Evolutionary conservation across 1,140 invertebrate genomes (phyloP).

Genomic region (Listronotus bonariensis): DNA sequence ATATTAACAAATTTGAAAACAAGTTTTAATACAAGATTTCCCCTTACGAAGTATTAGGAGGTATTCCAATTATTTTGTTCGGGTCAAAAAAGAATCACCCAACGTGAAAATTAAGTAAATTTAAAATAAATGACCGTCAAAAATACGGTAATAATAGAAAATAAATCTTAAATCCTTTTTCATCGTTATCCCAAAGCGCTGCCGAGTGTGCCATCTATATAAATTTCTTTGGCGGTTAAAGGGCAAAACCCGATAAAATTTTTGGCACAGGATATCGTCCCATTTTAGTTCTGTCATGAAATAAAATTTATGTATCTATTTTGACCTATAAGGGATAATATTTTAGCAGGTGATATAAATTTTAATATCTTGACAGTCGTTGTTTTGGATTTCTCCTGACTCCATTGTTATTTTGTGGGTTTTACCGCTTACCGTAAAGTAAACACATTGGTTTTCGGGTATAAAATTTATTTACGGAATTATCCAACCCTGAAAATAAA

Average conservation of each 20-base stretch:
- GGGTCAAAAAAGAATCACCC: no score
- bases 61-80: no score
- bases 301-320: conserved; percentile 25
- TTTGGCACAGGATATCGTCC: conserved; percentile 24
- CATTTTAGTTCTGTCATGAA: conserved; percentile 27
- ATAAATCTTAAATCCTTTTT: conserved; percentile 19
- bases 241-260: conserved; percentile 27
- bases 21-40: no score
- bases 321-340: conserved; percentile 26
- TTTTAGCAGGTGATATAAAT: conserved; percentile 29
- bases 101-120: no score
- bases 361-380: conserved; percentile 18
- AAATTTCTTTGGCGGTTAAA: conserved; percentile 14
- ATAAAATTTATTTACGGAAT: no score
- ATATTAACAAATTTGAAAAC: no score
- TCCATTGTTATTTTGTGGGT: conserved; percentile 1
- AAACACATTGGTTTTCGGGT: conserved; percentile 9
- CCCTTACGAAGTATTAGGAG: no score
- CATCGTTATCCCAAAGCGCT: conserved; percentile 9
- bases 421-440: conserved; percentile 1
- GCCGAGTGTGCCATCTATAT: conserved; percentile 15
- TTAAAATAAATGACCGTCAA: no score
- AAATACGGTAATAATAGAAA: conserved; percentile 6
- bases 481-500: no score
- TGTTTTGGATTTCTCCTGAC: conserved; percentile 3